These are phyloP conservation scores for Eutrigla gurnardus DNA, from an alignment of 2,797 vertebrate genomes.

Conservation along the genomic window DNA sequence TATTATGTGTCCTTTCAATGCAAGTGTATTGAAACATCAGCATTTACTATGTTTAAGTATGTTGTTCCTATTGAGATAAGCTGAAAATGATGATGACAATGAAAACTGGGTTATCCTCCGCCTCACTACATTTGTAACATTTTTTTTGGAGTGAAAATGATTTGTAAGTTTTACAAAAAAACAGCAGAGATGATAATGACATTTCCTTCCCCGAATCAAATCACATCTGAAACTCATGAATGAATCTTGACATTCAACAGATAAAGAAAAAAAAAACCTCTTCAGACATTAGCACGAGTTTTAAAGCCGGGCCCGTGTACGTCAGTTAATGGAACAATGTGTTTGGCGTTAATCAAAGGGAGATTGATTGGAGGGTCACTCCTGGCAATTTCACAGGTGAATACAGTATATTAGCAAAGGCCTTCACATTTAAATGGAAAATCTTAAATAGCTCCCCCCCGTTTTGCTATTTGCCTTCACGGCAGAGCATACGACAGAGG, in stretches of 20 bases:
- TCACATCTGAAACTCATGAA: conserved; percentile 31
- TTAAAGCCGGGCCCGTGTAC: conserved; percentile 52
- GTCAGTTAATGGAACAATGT: conserved; percentile 75
- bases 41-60: background rate
- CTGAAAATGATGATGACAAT: background rate
- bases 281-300: conserved; percentile 33
- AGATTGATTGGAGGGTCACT: conserved; percentile 78
- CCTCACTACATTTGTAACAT: background rate
- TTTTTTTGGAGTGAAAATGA: background rate
- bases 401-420: conserved; percentile 77
- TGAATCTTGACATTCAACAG: conserved; percentile 46
- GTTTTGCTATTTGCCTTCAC: conserved; percentile 85
- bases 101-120: background rate
- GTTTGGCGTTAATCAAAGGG: conserved; percentile 78
- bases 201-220: conserved; percentile 10
- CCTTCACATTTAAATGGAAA: conserved; percentile 85
- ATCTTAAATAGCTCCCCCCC: conserved; percentile 79
- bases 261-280: conserved; percentile 32
- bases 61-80: background rate
- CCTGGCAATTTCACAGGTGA: conserved; percentile 73
- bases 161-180: background rate
- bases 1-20: background rate
- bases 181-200: background rate
- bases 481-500: conserved; percentile 71
- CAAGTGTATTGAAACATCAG: background rate